phyloP scores from a whole-genome alignment of 2,113 vertebrate genomes.

The Craseonycteris thonglongyai region DNA sequence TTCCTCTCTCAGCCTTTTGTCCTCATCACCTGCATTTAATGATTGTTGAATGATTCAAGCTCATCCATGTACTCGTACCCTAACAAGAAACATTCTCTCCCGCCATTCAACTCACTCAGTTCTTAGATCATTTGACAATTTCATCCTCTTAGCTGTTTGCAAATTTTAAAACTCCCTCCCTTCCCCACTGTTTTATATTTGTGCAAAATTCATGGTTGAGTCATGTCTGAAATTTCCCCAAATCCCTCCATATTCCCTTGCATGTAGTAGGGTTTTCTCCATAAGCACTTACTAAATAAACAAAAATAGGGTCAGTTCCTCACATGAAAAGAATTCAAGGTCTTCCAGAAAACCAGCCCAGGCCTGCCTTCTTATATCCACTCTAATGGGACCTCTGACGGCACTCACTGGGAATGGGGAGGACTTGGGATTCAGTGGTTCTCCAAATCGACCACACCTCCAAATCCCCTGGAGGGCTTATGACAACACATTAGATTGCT shows the following conservation, averaged over 20 bases:
- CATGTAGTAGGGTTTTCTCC: not conserved
- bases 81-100: not conserved
- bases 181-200: not conserved
- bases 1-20: not conserved
- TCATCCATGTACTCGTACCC: fast-evolving
- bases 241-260: not conserved
- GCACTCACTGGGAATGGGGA: not conserved
- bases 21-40: not conserved
- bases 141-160: not conserved
- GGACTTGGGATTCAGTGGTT: not conserved
- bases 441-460: not conserved
- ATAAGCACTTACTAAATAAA: not conserved
- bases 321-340: not conserved
- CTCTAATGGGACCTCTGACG: not conserved
- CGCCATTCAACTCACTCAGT: not conserved
- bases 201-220: not conserved
- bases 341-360: not conserved
- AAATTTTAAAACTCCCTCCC: not conserved
- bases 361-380: not conserved
- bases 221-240: not conserved
- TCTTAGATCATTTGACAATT: not conserved
- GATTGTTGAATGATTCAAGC: not conserved
- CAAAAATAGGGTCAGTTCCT: not conserved
- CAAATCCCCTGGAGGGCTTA: not conserved
- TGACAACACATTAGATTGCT: not conserved